Conservation (phyloP, 2,888 invertebrate genomes). For the Zygothrica quintamaculata region DNA sequence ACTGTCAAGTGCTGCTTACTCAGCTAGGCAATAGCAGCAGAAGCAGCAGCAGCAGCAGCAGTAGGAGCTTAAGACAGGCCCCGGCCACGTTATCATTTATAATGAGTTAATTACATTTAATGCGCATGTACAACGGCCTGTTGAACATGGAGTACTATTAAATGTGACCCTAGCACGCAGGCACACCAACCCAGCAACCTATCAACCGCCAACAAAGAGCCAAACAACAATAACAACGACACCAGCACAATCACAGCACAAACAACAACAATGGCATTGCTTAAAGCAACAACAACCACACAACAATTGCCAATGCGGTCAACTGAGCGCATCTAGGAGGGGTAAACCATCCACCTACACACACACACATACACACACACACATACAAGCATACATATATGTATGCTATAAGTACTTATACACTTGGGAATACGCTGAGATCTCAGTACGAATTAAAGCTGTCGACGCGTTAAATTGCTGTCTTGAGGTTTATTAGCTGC, state of each 20-base stretch:
- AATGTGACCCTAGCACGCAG: conserved; percentile 73
- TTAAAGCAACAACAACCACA: conserved; percentile 26
- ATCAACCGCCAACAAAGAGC: conserved; percentile 5
- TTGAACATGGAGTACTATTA: conserved; percentile 76
- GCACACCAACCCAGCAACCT: conserved; percentile 2
- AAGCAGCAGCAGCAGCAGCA: too few species aligned
- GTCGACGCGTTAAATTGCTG: conserved; percentile 59
- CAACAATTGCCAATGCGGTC: conserved; percentile 47
- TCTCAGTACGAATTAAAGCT: conserved; percentile 48
- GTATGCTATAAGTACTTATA: conserved; percentile 17
- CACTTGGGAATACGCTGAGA: conserved; percentile 28
- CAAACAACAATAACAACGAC: conserved; percentile 12
- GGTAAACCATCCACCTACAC: not conserved
- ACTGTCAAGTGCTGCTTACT: too few species aligned
- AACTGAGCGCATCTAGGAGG: conserved; percentile 42
- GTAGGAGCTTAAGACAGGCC: conserved; percentile 62
- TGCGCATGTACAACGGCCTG: conserved; percentile 79
- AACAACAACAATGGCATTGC: conserved; percentile 35
- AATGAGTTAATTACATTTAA: conserved; percentile 81
- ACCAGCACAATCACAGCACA: too few species aligned
- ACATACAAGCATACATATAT: not conserved
- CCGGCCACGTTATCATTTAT: conserved; percentile 77
- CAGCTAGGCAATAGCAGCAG: too few species aligned
- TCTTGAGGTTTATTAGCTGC: conserved; percentile 58
- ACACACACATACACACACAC: not conserved